Base-by-base conservation (phyloP, 2,113 vertebrate genomes). In the Heterochromis multidens region DNA sequence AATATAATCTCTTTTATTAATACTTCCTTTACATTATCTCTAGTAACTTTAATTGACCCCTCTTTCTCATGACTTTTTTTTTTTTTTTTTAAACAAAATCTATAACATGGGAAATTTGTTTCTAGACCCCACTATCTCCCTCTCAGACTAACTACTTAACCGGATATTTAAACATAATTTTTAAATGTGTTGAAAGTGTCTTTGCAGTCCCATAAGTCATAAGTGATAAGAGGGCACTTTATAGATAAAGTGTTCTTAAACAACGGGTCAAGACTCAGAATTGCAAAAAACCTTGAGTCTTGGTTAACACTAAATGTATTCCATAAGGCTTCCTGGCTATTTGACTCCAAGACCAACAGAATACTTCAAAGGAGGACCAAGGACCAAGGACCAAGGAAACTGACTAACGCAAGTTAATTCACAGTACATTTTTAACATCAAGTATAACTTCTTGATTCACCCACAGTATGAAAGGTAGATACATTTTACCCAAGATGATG, bases 181-280 rank as follows among this genome's bases (percentile, higher is more conserved):
- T n/a, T 62, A 25, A 63, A 72, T 43, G 54, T 58, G n/a, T 17
- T 60, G 79, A 63, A 80, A 77, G 33, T 54, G 77, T 77, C 40
- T 77, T 5, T 60, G 27, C 25, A 80, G 61, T 35, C 17, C 46
- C 27, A 14, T n/a, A 74, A 33, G 58, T 33, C 46, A 62, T 33
- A 21, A 78, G 82, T 58, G 82, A 81, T 86, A 87, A 82, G 84
- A 82, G 60, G 77, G 29, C 67, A 85, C 77, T 87, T 54, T 61
- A 43, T 59, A 88, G 85, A 88, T 91, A 63, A 88, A 46, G 43
- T 27, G 25, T 81, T 83, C 67, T 89, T 77, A 83, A 72, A 81
- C 76, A 85, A 74, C 72, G 27, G 84, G 77, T 88, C 79, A 67
- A 58, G 81, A 84, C 59, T 52, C 61, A 12, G 60, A 74, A 85